phyloP scores from a whole-genome alignment of 2,113 vertebrate genomes.

The Pluvialis apricaria region DNA sequence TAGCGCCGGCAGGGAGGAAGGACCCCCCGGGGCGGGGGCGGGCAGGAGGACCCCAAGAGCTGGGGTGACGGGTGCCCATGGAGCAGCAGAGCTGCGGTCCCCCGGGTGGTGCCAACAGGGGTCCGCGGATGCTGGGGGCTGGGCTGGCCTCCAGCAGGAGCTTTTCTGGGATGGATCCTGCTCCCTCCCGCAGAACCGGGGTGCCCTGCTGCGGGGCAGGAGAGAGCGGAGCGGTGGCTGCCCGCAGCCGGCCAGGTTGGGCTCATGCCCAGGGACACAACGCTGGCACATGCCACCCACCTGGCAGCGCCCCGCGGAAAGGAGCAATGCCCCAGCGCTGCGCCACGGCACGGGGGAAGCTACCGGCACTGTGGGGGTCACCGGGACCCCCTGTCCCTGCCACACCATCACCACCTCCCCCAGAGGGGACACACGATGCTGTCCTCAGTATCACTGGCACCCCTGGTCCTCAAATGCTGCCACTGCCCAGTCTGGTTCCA shows the following conservation, averaged over 20 bases:
- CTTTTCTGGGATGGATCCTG: neutral
- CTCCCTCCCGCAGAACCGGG: neutral
- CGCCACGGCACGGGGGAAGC: fast-evolving
- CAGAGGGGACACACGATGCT: neutral
- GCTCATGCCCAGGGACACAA: neutral
- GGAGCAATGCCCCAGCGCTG: neutral
- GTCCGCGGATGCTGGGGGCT: neutral
- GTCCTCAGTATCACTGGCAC: neutral
- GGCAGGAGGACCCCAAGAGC: neutral
- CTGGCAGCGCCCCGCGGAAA: fast-evolving
- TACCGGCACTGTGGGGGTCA: neutral
- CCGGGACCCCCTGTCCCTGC: neutral
- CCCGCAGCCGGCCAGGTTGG: neutral
- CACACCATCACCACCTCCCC: neutral
- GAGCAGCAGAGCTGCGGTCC: neutral
- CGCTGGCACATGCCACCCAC: neutral
- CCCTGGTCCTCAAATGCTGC: neutral
- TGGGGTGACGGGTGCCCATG: neutral
- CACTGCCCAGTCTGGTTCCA: neutral
- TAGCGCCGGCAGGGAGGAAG: conserved; percentile 18
- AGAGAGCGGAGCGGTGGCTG: neutral
- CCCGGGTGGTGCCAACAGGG: neutral
- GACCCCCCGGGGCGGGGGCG: neutral
- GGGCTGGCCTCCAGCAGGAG: neutral
- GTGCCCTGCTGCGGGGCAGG: fast-evolving